Evolutionary conservation across 2,797 vertebrate species (phyloP), one percentile per base, ranked within the genome.

Genomic region (Cephalopachus bancanus): DNA sequence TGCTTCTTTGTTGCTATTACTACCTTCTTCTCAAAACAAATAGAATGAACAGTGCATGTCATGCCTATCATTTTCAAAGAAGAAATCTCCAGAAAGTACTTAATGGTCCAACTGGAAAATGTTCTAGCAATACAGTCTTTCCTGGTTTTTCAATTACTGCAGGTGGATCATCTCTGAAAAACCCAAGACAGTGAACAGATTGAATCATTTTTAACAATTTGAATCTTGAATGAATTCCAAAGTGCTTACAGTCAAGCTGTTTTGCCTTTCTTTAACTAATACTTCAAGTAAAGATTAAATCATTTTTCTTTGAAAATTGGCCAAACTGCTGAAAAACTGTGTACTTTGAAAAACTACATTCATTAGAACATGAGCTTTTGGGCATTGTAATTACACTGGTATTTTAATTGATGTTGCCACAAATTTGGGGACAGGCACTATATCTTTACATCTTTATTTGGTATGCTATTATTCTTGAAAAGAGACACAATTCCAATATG

Each of bases 131-230:
- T 91, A 17, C 5, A 65, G 57, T 83, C 83, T 91, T 96, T 72
- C 16, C 67, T 96, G 33, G 26, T 72, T 95, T 95, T 96, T 89
- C 93, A 62, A 20, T 95, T 94, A 86, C 19, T 80, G 69, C 96
- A 97, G 97, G 96, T 97, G 93, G 88, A 84, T 95, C 94, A 81
- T 93, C 76, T 96, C 96, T 91, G 65, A 83, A 93, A 95, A 93
- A 93, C 37, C 33, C 57, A 96, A 80, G 79, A 91, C 51, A 87
- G 30, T 78, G 69, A 95, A 94, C 96, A 97, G 81, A 97, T 91
- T 95, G 96, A 98, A 95, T 94, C 93, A 86, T 74, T 98, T 97
- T 89, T 93, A 95, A 96, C n/a, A 86, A 80, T 93, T 74, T 94
- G 88, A 95, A 89, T 95, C 57, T 87, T 97, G 93, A 97, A 95